Evolutionary conservation across 1,140 invertebrate genomes (phyloP), one percentile per base, ranked within the genome.

Genomic region (Drosophila quadrilineata): DNA sequence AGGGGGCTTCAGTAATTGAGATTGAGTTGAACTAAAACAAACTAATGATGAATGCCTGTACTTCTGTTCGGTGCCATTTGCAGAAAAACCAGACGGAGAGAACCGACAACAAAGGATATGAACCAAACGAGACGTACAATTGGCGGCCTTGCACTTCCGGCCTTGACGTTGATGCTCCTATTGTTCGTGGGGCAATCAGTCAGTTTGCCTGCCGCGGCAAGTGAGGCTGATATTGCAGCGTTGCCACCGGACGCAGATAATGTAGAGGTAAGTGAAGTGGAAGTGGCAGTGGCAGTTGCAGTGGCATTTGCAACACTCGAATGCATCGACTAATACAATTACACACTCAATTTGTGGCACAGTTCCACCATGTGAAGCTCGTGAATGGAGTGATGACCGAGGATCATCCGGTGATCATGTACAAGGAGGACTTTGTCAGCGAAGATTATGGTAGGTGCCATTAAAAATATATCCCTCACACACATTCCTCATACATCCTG

Each of bases 401-500:
- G 49, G 75, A 88, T 60, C 87, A 88, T 63, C 87, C 87, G 16
- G 62, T 87, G 64, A 58, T 88, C 10, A 87, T 88, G 71, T 88
- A 88, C 54, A 88, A 88, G 40, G 87, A 88, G 54, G 87, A 88
- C 35, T 87, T 88, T 26, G 87, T 88, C 21, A 82, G 21, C 35
- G 87, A 88, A 36, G 87, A 88, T 66, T 88, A 82, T 52, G 87
- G 87, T 88, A 36, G 71, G 62, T 58, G 5, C 17, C 1, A 3
- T n/a, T n/a, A 8, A 2, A n/a, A 16, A 0, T 31, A 19, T 1
- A 24, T 10, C 2, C 26, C 22, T 29, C 6, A 50, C 16, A 6
- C 14, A 12, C 3, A 5, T 3, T 40, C 19, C 19, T n/a, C 0
- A 4, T 2, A 6, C 6, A 10, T 12, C 21, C 2, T 6, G 19